A percentile compares a stretch with the other conserved stretches of the same genome.
Conservation (phyloP, 1,140 invertebrate genomes). For the Ceratosolen fusciceps region DNA sequence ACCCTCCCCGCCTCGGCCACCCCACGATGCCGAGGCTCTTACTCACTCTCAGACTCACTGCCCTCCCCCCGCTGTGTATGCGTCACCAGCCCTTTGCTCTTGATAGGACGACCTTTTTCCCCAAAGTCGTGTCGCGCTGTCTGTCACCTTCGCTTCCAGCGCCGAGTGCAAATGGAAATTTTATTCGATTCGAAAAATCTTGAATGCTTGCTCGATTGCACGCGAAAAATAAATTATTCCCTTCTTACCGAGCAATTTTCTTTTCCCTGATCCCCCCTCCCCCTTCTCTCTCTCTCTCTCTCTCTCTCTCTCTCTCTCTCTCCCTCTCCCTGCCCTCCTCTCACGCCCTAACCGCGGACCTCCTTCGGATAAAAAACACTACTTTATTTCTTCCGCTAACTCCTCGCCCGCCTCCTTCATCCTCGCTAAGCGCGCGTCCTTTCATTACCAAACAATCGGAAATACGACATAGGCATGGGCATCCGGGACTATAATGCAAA, state of each 20-base stretch:
- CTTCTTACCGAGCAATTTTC: neutral
- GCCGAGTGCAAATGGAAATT: conserved; percentile 1
- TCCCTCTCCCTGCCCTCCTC: too few relatives aligned
- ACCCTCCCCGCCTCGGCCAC: too few relatives aligned
- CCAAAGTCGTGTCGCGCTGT: neutral
- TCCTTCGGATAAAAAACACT: too few relatives aligned
- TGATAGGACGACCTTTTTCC: neutral
- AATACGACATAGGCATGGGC: too few relatives aligned
- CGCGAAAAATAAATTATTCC: neutral
- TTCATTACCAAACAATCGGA: too few relatives aligned
- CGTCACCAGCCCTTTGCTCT: neutral
- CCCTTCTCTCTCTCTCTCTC: neutral
- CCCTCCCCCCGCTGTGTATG: neutral
- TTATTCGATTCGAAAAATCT: neutral
- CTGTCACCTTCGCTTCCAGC: neutral
- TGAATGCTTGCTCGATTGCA: neutral
- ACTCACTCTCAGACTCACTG: neutral
- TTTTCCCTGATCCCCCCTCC: neutral
- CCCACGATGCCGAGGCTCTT: neutral
- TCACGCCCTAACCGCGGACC: too few relatives aligned
- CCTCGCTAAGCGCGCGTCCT: too few relatives aligned
- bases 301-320: too few relatives aligned
- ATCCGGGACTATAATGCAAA: too few relatives aligned
- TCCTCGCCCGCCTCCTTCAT: too few relatives aligned
- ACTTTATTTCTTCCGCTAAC: too few relatives aligned